phyloP scores from a whole-genome alignment of 2,113 vertebrate species.

The rat (Rattus norvegicus) region DNA sequence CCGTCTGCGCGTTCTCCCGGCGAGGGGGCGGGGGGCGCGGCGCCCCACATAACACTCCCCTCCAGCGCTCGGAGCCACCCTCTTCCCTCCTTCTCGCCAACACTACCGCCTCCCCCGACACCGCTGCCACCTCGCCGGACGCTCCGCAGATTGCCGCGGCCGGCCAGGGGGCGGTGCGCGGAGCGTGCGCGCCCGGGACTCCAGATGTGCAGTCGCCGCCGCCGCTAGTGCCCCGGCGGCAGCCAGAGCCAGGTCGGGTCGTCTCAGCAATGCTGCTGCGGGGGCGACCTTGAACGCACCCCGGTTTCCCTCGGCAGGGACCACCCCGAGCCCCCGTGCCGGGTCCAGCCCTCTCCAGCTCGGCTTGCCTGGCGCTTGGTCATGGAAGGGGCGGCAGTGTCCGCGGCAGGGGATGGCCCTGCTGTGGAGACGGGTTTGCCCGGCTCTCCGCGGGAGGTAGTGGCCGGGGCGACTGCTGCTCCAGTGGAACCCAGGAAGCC shows the following conservation, averaged over 20 bases:
- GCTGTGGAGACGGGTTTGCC: conserved; percentile 44
- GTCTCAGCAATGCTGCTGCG: conserved; percentile 61
- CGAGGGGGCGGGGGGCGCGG: conserved; percentile 76
- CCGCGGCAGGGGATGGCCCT: conserved; percentile 57
- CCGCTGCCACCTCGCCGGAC: conserved; percentile 73
- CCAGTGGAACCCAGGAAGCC: conserved; percentile 81
- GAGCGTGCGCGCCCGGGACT: conserved; percentile 67
- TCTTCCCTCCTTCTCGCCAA: conserved; percentile 67
- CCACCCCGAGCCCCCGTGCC: neutral
- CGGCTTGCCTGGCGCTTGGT: conserved; percentile 52
- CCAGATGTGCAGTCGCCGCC: conserved; percentile 71
- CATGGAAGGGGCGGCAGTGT: conserved; percentile 78
- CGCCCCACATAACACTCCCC: conserved; percentile 76
- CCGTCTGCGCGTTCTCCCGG: conserved; percentile 52
- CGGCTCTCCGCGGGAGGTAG: conserved; percentile 60
- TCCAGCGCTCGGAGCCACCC: conserved; percentile 66
- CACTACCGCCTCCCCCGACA: conserved; percentile 69
- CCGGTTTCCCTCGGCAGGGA: conserved; percentile 46
- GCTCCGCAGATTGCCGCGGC: conserved; percentile 66
- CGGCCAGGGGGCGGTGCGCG: conserved; percentile 72
- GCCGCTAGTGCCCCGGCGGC: conserved; percentile 67
- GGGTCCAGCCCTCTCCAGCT: conserved; percentile 44
- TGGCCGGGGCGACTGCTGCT: conserved; percentile 62
- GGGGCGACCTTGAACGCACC: conserved; percentile 62
- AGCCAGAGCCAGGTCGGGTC: conserved; percentile 42